These are phyloP conservation scores for Fundulus diaphanus DNA, from an alignment of 2,797 vertebrate genomes.

Conservation along the genomic window DNA sequence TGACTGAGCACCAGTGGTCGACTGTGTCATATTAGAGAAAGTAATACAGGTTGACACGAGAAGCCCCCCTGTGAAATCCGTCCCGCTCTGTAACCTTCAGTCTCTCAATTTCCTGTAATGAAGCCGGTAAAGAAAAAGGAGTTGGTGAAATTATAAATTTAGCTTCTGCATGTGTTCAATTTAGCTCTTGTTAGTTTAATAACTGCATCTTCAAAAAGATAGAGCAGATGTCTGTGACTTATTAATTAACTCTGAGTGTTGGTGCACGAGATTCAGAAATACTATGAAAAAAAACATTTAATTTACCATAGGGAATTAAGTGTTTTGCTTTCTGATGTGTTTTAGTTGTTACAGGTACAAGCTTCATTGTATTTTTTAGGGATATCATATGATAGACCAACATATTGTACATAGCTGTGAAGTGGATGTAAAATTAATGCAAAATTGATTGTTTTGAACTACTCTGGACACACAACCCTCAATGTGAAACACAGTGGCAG, in stretches of 20 bases:
- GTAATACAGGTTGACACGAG: constrained; percentile 46
- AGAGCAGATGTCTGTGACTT: background rate
- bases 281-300: background rate
- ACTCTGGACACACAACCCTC: background rate
- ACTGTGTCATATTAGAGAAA: constrained; percentile 40
- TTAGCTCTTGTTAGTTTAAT: background rate
- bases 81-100: constrained; percentile 19
- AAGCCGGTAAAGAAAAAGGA: background rate
- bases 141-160: background rate
- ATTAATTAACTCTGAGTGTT: background rate
- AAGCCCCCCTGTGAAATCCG: background rate
- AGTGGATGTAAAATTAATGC: background rate
- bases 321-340: background rate
- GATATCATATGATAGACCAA: too few relatives aligned
- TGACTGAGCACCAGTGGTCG: constrained; percentile 49
- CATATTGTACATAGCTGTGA: background rate
- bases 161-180: background rate
- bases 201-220: background rate
- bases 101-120: constrained; percentile 1
- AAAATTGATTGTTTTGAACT: background rate
- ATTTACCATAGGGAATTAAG: background rate
- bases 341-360: too few relatives aligned
- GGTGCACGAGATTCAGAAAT: background rate
- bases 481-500: background rate
- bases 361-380: too few relatives aligned